Percentiles rank a stretch among this genome's conserved stretches.
phyloP scores from a whole-genome alignment of 2,888 invertebrate species.

The Calameuta filiformis region DNA sequence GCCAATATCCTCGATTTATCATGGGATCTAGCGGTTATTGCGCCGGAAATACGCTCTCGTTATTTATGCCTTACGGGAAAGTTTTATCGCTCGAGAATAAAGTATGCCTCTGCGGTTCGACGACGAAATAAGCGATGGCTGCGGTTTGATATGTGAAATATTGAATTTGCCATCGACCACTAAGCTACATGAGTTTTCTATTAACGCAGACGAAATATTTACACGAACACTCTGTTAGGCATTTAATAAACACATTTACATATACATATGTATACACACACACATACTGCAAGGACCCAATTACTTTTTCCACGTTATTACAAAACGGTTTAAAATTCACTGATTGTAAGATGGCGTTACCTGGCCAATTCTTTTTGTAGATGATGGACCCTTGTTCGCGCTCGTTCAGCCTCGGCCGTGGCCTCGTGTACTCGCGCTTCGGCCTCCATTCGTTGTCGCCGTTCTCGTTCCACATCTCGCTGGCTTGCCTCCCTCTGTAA shows the following conservation, averaged over 20 bases:
- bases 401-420: slow-evolving; percentile 64
- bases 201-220: not conserved
- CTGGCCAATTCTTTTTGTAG: slow-evolving; percentile 66
- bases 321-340: too few relatives aligned
- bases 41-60: slow-evolving; percentile 46
- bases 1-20: slow-evolving; percentile 59
- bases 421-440: slow-evolving; percentile 64
- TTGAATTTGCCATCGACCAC: too few relatives aligned
- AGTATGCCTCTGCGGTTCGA: slow-evolving; percentile 34
- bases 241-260: not conserved
- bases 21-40: slow-evolving; percentile 49
- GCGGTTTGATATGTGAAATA: not conserved
- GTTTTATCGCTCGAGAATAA: slow-evolving; percentile 36
- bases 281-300: not conserved
- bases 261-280: not conserved
- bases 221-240: not conserved
- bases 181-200: too few relatives aligned
- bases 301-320: not conserved
- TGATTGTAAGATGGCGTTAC: slow-evolving; percentile 34
- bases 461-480: slow-evolving; percentile 67
- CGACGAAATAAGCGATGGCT: slow-evolving; percentile 40
- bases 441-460: slow-evolving; percentile 64
- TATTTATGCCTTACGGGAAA: slow-evolving; percentile 44
- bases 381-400: slow-evolving; percentile 62
- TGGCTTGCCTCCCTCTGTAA: slow-evolving; percentile 72